Base-by-base conservation (phyloP, 1,140 invertebrate genomes). In the Catajapyx aquilonaris region DNA sequence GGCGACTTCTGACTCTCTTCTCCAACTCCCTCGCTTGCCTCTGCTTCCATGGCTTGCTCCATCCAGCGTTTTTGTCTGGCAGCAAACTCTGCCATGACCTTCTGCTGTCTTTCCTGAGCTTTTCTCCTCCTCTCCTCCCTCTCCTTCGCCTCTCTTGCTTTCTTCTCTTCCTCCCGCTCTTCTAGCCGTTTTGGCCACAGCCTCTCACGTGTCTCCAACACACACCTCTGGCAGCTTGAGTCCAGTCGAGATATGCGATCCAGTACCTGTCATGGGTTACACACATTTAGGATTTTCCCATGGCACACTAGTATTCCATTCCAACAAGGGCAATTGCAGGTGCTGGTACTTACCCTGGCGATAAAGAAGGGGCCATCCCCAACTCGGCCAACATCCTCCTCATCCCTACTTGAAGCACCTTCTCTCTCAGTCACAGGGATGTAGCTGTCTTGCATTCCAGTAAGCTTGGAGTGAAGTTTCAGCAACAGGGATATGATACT, bases 61-160 rank as follows among this genome's bases (percentile, higher is more conserved):
- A 93, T 78, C 55, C 94, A 94, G 49, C 83, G 76, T 49, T 83
- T 81, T 56, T 93, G 88, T 41, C 80, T 76, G 13, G 75, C 75
- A 1, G 81, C 83, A 66, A 94, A 93, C 48, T 94, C 81, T 22
- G 75, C 76, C 78, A 95, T 90, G 34, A 95, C 55, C 52, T 85
- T 83, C 48, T 83, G 71, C 52, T 94, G 87, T 11, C 86, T 68
- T 50, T 93, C 86, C 41, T 76, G 76, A 0, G 86, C 87, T 43
- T 76, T 69, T 38, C 74, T 68, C 28, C 81, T 66, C 34, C 84
- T 73, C 49, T 81, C 80, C 45, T 83, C 80, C 40, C 74, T 69
- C 49, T 84, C 79, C 20, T 65, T 66, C 31, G 71, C 67, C 50
- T 85, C 79, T 20, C 68, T 61, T 13, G 73, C 71, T 32, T 67